Evolutionary conservation across 2,113 vertebrate genomes (phyloP), one percentile per base, ranked within the genome.

Genomic region (Tor tambroides): DNA sequence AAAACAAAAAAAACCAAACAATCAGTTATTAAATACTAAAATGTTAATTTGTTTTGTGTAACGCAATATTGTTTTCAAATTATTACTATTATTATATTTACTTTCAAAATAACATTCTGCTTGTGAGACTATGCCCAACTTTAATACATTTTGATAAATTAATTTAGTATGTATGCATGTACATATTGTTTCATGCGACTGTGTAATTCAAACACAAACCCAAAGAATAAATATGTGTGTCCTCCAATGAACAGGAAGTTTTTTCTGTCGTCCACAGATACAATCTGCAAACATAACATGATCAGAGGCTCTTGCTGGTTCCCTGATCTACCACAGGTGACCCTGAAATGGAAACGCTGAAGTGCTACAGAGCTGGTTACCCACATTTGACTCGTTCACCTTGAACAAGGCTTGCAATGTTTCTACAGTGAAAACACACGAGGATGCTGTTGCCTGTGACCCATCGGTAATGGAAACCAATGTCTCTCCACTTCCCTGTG

Each of bases 331-430:
- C 35, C 26, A 15, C 61, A 67, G n/a, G 61, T 82, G 80, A 82
- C 80, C 80, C 80, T 82, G 59, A 67, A 67, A 65, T 30, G 59
- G 59, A 67, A 82, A 67, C 61, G 28, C 35, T 65, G 61, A 82
- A 65, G 38, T 46, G n/a, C n/a, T 82, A 49, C 17, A 67, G 61
- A 82, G 61, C 61, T 67, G 61, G 80, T 82, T 82, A 21, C 59
- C 80, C 78, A 26, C 78, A 63, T 80, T 63, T 80, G 78, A 41
- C 32, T 61, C 23, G 1, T 63, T 63, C 80, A 82, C 80, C 61
- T 82, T 67, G 80, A 82, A 82, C 80, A 67, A 67, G 61, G 56
- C 78, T 14, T 61, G 19, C 35, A 26, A 41, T 5, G 56, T 63
- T 61, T n/a, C 23, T 26, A 63, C 12, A 1, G n/a, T 82, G 80